Percentiles rank a stretch among this genome's conserved stretches.
These are phyloP conservation scores for Heliconius cydno DNA, from an alignment of 2,888 invertebrate species.

Conservation along the genomic window DNA sequence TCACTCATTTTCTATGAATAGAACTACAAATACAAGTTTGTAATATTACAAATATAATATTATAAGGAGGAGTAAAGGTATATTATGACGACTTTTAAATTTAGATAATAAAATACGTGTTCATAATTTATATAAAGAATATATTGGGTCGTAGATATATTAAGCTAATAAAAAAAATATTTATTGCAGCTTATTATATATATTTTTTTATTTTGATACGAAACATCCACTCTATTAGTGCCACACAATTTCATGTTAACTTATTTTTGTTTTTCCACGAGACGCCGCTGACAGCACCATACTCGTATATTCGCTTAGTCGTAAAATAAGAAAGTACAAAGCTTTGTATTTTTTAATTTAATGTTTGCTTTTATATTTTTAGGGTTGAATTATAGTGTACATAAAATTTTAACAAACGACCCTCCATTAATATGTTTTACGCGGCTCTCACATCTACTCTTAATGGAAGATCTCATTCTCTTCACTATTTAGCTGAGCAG, in stretches of 20 bases:
- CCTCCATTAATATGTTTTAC: not conserved
- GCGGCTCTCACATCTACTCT: not conserved
- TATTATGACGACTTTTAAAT: too few relatives aligned
- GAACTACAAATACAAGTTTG: too few relatives aligned
- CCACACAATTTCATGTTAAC: slow-evolving; percentile 48
- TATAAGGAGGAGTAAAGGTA: too few relatives aligned
- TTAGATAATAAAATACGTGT: too few relatives aligned
- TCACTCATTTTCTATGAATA: too few relatives aligned
- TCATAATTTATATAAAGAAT: too few relatives aligned
- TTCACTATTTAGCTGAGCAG: not conserved
- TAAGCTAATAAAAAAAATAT: not conserved
- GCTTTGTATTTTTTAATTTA: slow-evolving; percentile 26
- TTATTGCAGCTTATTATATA: slow-evolving; percentile 15
- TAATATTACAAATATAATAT: too few relatives aligned
- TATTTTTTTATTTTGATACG: slow-evolving; percentile 21
- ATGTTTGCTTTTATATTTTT: slow-evolving; percentile 14
- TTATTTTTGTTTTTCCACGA: slow-evolving; percentile 49
- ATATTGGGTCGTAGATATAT: too few relatives aligned
- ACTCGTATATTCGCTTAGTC: slow-evolving; percentile 47
- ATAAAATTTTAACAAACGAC: not conserved
- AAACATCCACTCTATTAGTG: slow-evolving; percentile 45
- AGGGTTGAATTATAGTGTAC: not conserved
- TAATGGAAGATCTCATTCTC: not conserved
- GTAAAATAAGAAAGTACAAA: slow-evolving; percentile 41
- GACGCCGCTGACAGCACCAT: slow-evolving; percentile 49